phyloP scores from a whole-genome alignment of 1,140 invertebrate species.

The Panulirus ornatus region DNA sequence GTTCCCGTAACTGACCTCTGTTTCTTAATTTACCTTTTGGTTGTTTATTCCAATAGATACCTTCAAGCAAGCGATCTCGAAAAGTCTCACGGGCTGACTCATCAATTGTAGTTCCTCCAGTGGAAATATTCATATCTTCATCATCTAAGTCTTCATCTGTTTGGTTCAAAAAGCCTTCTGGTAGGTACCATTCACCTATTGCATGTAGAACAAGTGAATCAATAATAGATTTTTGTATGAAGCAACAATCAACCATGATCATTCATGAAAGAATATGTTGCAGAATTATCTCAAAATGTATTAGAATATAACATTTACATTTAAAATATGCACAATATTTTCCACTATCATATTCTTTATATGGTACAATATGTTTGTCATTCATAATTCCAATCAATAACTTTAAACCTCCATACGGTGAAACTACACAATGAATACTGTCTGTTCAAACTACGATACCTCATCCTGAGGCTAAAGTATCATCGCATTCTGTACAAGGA shows the following conservation, averaged over 20 bases:
- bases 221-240: neutral
- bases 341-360: too few species aligned
- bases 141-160: conserved; percentile 49
- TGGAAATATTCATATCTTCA: neutral
- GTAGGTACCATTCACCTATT: conserved; percentile 66
- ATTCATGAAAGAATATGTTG: too few species aligned
- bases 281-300: neutral
- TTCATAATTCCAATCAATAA: too few species aligned
- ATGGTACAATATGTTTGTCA: too few species aligned
- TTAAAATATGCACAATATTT: too few species aligned
- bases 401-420: too few species aligned
- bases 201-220: neutral
- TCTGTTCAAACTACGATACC: too few species aligned
- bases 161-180: conserved; percentile 51
- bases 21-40: neutral
- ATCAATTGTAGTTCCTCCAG: conserved; percentile 43
- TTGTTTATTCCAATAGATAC: neutral
- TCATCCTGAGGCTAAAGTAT: too few species aligned
- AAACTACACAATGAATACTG: too few species aligned
- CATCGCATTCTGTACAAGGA: too few species aligned
- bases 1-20: neutral
- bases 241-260: too few species aligned
- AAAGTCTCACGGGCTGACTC: conserved; percentile 20
- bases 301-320: too few species aligned
- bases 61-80: conserved; percentile 21